phyloP scores from a whole-genome alignment of 2,113 vertebrate genomes.

The Picathartes gymnocephalus region DNA sequence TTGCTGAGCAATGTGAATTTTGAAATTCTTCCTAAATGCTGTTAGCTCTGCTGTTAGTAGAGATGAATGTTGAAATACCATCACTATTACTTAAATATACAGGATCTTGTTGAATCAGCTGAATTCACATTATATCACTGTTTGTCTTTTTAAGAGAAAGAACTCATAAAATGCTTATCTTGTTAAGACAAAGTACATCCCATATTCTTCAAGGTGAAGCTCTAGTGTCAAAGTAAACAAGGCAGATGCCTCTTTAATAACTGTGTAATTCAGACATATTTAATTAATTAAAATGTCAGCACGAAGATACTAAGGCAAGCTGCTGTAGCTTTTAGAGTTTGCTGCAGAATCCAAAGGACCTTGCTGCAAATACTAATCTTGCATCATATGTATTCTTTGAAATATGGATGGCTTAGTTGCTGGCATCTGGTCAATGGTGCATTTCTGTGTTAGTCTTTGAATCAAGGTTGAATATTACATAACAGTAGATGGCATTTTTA shows the following conservation, averaged over 20 bases:
- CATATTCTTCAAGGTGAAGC: background rate
- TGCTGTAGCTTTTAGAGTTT: background rate
- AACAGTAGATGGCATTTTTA: background rate
- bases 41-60: background rate
- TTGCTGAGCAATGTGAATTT: slow-evolving; percentile 18
- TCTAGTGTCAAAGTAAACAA: slow-evolving; percentile 15
- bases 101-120: slow-evolving; percentile 4
- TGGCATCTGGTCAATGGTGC: background rate
- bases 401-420: background rate
- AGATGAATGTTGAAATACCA: background rate
- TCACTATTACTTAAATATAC: background rate
- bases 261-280: slow-evolving; percentile 20
- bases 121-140: background rate
- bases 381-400: background rate
- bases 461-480: background rate
- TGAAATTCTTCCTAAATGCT: slow-evolving; percentile 8
- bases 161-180: background rate
- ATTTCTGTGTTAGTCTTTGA: background rate
- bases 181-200: background rate
- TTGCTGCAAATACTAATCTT: background rate
- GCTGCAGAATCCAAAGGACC: background rate
- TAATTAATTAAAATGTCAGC: slow-evolving; percentile 32
- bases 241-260: slow-evolving; percentile 18
- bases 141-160: slow-evolving; percentile 8
- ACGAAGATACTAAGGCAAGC: background rate